These are phyloP conservation scores for Parnassius mnemosyne DNA, from an alignment of 2,888 invertebrate genomes.

Conservation along the genomic window DNA sequence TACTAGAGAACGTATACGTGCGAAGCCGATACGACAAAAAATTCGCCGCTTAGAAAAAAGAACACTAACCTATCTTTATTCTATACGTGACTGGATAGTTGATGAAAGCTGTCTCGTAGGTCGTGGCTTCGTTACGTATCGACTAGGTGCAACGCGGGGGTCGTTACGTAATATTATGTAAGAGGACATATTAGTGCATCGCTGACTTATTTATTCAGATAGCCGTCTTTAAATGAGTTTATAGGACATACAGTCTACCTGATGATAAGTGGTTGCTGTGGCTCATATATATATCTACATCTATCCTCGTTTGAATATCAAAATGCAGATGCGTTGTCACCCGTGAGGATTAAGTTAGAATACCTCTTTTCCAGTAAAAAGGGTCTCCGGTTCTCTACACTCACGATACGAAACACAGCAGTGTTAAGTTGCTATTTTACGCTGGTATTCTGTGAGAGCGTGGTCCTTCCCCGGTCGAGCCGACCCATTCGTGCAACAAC, in stretches of 20 bases:
- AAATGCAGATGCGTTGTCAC: too few relatives aligned
- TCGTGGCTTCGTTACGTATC: conserved; percentile 4
- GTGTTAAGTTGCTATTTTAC: too few relatives aligned
- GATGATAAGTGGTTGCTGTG: too few relatives aligned
- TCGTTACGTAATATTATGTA: conserved; percentile 19
- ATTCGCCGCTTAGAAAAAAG: background rate
- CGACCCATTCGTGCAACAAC: too few relatives aligned
- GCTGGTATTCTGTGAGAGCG: too few relatives aligned
- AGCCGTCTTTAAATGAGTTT: conserved; percentile 6
- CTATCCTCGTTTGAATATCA: too few relatives aligned
- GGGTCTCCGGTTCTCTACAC: too few relatives aligned
- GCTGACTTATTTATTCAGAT: conserved; percentile 1
- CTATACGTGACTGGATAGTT: background rate
- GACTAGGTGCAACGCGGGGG: background rate
- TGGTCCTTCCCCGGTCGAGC: too few relatives aligned
- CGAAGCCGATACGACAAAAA: background rate
- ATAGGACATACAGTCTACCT: background rate
- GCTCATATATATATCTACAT: too few relatives aligned
- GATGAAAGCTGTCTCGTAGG: conserved; percentile 1
- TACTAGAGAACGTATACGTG: background rate
- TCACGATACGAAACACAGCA: too few relatives aligned
- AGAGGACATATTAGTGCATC: conserved; percentile 3
- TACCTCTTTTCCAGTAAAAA: too few relatives aligned
- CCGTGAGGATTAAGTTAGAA: too few relatives aligned
- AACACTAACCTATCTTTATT: background rate